Conservation (phyloP, 1,140 invertebrate species). For the Diorhabda carinulata region DNA sequence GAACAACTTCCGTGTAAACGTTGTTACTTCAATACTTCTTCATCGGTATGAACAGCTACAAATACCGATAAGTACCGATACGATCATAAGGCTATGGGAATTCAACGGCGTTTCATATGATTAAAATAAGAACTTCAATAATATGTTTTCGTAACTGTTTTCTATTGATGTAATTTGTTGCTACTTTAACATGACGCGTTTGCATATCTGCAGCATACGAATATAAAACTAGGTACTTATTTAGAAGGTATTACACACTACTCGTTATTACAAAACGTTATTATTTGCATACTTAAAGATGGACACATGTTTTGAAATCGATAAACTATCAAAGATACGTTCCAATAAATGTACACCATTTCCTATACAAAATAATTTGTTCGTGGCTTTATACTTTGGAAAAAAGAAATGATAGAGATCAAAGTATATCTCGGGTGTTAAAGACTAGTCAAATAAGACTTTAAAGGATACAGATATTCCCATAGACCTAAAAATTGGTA, state of each 20-base stretch:
- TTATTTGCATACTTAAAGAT: constrained; percentile 1
- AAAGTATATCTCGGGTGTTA: too few species aligned
- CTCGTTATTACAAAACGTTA: not conserved
- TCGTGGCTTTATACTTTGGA: too few species aligned
- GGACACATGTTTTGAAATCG: not conserved
- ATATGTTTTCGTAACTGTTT: constrained; percentile 1
- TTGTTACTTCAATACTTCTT: not conserved
- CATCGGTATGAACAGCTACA: not conserved
- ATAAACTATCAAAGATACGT: not conserved
- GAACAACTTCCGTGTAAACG: not conserved
- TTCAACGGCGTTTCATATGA: not conserved
- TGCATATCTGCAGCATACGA: not conserved
- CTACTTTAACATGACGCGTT: not conserved
- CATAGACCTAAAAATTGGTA: too few species aligned
- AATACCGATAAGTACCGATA: constrained; percentile 2
- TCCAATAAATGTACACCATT: not conserved
- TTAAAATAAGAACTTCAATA: not conserved
- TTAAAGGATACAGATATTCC: too few species aligned
- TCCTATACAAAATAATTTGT: too few species aligned
- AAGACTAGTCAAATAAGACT: too few species aligned
- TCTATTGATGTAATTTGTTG: not conserved
- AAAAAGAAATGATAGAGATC: too few species aligned
- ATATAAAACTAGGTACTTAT: not conserved
- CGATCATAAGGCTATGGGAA: not conserved
- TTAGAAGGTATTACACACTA: not conserved